Evolutionary conservation across 2,888 invertebrate species (phyloP).

Genomic region (Druceiella hillmani): DNA sequence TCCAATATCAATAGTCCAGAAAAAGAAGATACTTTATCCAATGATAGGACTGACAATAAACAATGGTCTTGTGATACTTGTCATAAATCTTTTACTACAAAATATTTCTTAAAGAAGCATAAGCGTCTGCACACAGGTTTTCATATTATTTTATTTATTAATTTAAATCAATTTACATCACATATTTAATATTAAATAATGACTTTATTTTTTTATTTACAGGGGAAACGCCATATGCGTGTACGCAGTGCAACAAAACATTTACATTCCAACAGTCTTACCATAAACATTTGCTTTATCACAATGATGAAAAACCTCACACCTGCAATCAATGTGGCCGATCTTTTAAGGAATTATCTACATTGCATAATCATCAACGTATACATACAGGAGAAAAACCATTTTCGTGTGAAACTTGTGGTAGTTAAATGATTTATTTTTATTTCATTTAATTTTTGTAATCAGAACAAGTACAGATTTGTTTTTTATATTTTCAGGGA

Average conservation of each 20-base stretch:
- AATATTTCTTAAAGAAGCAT: slow-evolving; percentile 85
- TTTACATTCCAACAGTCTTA: slow-evolving; percentile 89
- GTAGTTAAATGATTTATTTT: no score
- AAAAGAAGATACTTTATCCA: slow-evolving; percentile 21
- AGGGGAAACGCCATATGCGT: slow-evolving; percentile 86
- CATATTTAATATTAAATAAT: background rate
- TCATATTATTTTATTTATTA: slow-evolving; percentile 4
- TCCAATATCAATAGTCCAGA: background rate
- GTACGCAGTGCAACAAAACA: slow-evolving; percentile 73
- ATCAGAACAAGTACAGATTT: no score
- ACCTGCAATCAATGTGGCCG: slow-evolving; percentile 72
- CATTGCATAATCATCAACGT: slow-evolving; percentile 79
- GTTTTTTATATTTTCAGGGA: slow-evolving; percentile 51
- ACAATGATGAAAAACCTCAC: slow-evolving; percentile 80
- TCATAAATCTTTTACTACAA: slow-evolving; percentile 79
- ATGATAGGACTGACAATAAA: slow-evolving; percentile 57
- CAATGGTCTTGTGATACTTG: slow-evolving; percentile 86
- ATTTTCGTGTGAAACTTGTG: slow-evolving; percentile 82
- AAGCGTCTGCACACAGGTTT: slow-evolving; percentile 79
- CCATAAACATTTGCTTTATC: slow-evolving; percentile 83
- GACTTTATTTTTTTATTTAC: slow-evolving; percentile 29
- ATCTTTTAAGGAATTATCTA: slow-evolving; percentile 81
- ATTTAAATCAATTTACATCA: background rate
- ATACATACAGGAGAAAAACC: slow-evolving; percentile 84
- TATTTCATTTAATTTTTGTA: no score